phyloP scores from a whole-genome alignment of 30 jellyfish, hydroid and myxozoan genomes.

The Aurelia coerulea region DNA sequence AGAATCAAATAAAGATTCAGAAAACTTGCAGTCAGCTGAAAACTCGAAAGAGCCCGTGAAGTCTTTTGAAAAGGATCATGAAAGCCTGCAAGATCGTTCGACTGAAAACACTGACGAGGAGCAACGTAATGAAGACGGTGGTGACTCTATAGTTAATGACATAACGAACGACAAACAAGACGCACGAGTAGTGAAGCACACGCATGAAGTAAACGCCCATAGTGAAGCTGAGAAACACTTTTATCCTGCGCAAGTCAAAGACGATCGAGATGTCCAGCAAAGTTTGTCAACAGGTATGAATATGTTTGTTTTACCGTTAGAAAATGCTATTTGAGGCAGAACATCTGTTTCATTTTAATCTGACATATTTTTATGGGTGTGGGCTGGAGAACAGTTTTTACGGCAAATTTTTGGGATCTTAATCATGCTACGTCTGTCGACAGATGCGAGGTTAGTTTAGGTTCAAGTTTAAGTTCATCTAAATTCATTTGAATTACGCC shows the following conservation, averaged over 20 bases:
- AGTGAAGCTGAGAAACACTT: constrained; percentile 20
- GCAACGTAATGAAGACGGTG: not conserved
- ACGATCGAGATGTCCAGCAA: constrained; percentile 50
- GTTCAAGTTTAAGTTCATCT: too few species aligned
- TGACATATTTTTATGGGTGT: too few species aligned
- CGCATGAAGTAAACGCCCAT: not conserved
- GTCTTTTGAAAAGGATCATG: not conserved
- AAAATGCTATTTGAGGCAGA: too few species aligned
- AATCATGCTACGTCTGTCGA: too few species aligned
- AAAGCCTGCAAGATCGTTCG: not conserved
- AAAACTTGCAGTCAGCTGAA: not conserved
- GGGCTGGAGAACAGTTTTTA: too few species aligned
- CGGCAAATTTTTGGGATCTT: too few species aligned
- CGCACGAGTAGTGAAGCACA: not conserved
- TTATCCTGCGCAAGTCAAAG: constrained; percentile 31
- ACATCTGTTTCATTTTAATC: too few species aligned
- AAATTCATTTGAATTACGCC: too few species aligned
- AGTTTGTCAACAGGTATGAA: constrained; percentile 25
- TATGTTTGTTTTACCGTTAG: not conserved
- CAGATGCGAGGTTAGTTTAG: too few species aligned
- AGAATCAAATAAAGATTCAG: not conserved
- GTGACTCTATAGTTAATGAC: too few species aligned
- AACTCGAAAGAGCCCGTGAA: not conserved
- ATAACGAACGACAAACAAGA: too few species aligned
- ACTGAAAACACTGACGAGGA: not conserved